A percentile compares a stretch with the other conserved stretches of the same genome.
Conservation (phyloP, 2,888 invertebrate genomes). For the Piscicola geometra region DNA sequence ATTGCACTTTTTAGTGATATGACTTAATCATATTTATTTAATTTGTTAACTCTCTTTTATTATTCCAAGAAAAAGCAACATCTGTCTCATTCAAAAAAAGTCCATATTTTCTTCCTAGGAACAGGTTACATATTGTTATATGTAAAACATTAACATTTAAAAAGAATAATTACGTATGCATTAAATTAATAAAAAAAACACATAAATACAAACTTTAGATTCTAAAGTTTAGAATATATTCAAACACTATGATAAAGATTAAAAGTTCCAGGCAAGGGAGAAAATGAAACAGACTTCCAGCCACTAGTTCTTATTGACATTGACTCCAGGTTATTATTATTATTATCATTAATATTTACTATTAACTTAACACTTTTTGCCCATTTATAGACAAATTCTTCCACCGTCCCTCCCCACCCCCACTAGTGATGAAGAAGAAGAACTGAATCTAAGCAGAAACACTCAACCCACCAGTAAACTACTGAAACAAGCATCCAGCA, state of each 20-base stretch:
- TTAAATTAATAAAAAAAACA: no score
- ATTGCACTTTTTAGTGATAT: not conserved
- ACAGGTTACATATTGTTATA: no score
- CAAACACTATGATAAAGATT: not conserved
- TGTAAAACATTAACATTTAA: no score
- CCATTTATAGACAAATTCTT: no score
- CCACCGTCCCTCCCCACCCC: no score
- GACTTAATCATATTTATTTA: not conserved
- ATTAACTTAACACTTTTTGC: no score
- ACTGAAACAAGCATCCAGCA: not conserved
- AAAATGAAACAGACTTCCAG: conserved; percentile 39
- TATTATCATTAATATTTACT: not conserved
- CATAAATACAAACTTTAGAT: not conserved
- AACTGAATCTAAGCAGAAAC: not conserved
- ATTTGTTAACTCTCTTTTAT: no score
- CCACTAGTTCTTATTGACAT: conserved; percentile 44
- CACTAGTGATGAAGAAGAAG: not conserved
- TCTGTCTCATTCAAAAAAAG: not conserved
- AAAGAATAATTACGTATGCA: no score
- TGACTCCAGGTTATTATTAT: conserved; percentile 41
- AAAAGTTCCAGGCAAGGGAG: not conserved
- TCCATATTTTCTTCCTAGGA: not conserved
- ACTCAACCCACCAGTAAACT: conserved; percentile 46
- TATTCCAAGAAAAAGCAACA: not conserved
- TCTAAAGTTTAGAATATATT: not conserved